Percentiles rank a stretch among this genome's conserved stretches.
These are phyloP conservation scores for Pelobates cultripes DNA, from an alignment of 2,797 vertebrate genomes.

Conservation along the genomic window DNA sequence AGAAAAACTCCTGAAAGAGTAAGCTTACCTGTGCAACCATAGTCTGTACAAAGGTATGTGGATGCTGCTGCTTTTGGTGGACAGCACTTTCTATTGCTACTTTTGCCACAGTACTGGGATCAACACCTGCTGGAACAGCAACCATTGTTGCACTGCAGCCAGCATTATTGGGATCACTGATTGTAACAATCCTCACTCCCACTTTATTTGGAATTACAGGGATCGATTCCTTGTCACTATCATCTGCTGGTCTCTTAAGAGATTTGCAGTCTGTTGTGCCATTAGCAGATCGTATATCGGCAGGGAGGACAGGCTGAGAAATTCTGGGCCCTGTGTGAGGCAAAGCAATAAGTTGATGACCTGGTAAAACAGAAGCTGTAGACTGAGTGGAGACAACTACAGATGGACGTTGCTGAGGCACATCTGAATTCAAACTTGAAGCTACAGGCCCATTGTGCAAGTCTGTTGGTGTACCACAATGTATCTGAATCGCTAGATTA, in stretches of 20 bases:
- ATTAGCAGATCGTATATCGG: slow-evolving; percentile 79
- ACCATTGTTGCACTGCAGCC: slow-evolving; percentile 98
- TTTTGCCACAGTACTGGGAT: slow-evolving; percentile 99
- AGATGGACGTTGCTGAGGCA: slow-evolving; percentile 86
- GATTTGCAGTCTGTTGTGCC: slow-evolving; percentile 87
- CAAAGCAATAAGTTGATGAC: slow-evolving; percentile 80
- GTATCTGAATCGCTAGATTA: slow-evolving; percentile 76
- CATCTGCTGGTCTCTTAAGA: slow-evolving; percentile 91
- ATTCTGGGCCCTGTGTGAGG: slow-evolving; percentile 77
- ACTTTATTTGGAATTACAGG: slow-evolving; percentile 97
- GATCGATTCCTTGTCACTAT: slow-evolving; percentile 80
- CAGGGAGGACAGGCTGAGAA: slow-evolving; percentile 72
- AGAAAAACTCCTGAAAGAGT: not conserved
- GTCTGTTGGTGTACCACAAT: slow-evolving; percentile 81
- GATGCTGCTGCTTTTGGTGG: slow-evolving; percentile 90
- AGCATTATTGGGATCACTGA: slow-evolving; percentile 98
- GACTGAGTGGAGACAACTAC: slow-evolving; percentile 84
- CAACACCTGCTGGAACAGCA: slow-evolving; percentile 94
- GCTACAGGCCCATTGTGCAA: slow-evolving; percentile 92
- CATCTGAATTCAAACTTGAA: slow-evolving; percentile 83
- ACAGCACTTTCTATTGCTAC: slow-evolving; percentile 99
- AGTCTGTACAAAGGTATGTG: slow-evolving; percentile 81
- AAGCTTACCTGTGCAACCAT: slow-evolving; percentile 81
- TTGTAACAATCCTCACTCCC: slow-evolving; percentile 98
- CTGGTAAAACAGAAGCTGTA: slow-evolving; percentile 80